phyloP scores from a whole-genome alignment of 1,140 invertebrate species.

The Helicorthomorpha holstii region DNA sequence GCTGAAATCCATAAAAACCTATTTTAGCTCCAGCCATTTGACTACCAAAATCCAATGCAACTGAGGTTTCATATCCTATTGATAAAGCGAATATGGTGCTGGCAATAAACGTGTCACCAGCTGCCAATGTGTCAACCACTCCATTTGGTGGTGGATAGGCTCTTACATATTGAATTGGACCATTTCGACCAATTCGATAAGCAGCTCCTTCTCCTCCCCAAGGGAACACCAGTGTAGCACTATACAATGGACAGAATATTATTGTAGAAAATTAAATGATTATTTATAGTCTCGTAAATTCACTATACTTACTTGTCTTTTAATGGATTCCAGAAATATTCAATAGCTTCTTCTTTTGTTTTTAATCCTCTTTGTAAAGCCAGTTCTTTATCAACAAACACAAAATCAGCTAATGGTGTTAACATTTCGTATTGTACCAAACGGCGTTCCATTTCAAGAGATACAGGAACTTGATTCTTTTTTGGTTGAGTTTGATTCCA shows the following conservation, averaged over 20 bases:
- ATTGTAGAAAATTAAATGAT: background rate
- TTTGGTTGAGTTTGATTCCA: background rate
- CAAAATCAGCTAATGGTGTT: background rate
- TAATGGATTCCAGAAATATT: background rate
- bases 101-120: background rate
- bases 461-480: background rate
- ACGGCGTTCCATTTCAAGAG: background rate
- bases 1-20: background rate
- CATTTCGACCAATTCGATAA: background rate
- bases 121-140: background rate
- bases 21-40: background rate
- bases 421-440: background rate
- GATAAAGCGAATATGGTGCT: background rate
- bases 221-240: too few species aligned
- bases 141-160: background rate
- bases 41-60: background rate
- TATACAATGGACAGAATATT: too few species aligned
- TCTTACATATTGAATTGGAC: background rate
- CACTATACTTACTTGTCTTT: background rate
- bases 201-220: background rate
- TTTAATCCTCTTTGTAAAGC: background rate
- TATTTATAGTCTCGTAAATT: background rate
- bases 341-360: background rate
- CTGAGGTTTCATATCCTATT: background rate
- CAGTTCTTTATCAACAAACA: background rate